phyloP scores from a whole-genome alignment of 2,888 invertebrate species.

The Drosophila macrospina region DNA sequence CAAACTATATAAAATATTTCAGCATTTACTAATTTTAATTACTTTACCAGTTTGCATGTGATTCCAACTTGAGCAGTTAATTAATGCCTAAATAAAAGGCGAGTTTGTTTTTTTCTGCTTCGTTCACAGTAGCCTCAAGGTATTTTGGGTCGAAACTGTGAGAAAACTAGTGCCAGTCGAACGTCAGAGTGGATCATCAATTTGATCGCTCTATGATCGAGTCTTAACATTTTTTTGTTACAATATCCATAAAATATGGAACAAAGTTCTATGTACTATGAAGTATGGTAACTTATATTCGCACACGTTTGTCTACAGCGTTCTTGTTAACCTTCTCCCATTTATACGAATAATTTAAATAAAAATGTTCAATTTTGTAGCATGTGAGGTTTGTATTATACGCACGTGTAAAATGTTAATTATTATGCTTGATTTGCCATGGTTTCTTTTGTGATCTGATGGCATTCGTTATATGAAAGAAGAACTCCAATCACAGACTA shows the following conservation, averaged over 20 bases:
- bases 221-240: conserved; percentile 11
- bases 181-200: conserved; percentile 22
- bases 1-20: neutral
- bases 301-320: neutral
- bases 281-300: neutral
- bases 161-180: conserved; percentile 50
- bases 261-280: conserved; percentile 1
- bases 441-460: conserved; percentile 32
- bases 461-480: conserved; percentile 6
- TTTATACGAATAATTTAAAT: conserved; percentile 27
- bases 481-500: neutral
- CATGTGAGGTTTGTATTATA: conserved; percentile 2
- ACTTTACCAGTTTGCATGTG: conserved; percentile 17
- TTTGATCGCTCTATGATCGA: conserved; percentile 21
- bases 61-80: conserved; percentile 59
- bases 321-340: conserved; percentile 6
- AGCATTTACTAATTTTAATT: conserved; percentile 11
- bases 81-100: conserved; percentile 58
- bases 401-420: conserved; percentile 52
- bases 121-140: conserved; percentile 45
- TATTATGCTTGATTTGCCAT: conserved; percentile 60
- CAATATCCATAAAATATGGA: conserved; percentile 8
- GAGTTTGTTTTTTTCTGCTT: conserved; percentile 20
- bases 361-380: conserved; percentile 11
- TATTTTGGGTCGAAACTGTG: conserved; percentile 56